Evolutionary conservation across 1,140 invertebrate species (phyloP), one percentile per base, ranked within the genome.

Genomic region (Ooceraea biroi): DNA sequence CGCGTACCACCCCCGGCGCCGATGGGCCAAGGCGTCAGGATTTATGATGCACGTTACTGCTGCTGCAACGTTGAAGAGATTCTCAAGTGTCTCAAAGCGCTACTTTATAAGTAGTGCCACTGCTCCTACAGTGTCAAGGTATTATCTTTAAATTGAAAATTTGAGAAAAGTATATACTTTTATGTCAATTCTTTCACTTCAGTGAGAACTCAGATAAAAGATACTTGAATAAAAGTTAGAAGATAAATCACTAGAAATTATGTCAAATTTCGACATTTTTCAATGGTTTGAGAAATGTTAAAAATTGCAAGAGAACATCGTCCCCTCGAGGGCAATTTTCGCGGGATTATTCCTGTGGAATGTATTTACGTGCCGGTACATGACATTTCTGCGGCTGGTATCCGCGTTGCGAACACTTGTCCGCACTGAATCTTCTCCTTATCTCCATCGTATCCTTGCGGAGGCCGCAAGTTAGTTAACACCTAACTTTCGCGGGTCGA

Each of bases 401-500:
- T 57, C 11, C 41, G 36, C 12, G 5, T 55, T 1, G 5, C 22
- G n/a, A 25, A 1, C 22, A 12, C 14, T 55, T 30, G 41, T 61
- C 55, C 17, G 57, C 11, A 36, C n/a, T 58, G 8, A 44, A 57
- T 46, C 50, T 80, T 25, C 55, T 17, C 17, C 19, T 14, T 17
- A 19, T 65, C 55, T n/a, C 36, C 48, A 1, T 65, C 17, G n/a
- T 8, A 46, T 46, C 30, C 36, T n/a, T 1, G 11, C 11, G 12
- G 11, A 66, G 1, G 36, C 12, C 1, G 12, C 19, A 41, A 41
- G 44, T 77, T 50, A 65, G 44, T 50, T 69, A 50, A 57, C 52
- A 58, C 10, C 55, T 57, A 57, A 58, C 50, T 77, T 27, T 69
- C 17, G 57, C 41, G 17, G 52, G 25, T 41, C 7, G 27, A 87